Percentiles rank a stretch among this genome's conserved stretches.
These are phyloP conservation scores for Apis mellifera DNA, from an alignment of 1,140 invertebrate genomes.

Conservation along the genomic window Amel_HAv3.1 CM009933.2:4850501-4851000, in stretches of 20 bases:
- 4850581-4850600: background rate
- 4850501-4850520: background rate
- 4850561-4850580: background rate
- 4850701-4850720: background rate
- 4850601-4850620: background rate
- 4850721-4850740: background rate
- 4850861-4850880: slow-evolving; percentile 11
- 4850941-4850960: background rate
- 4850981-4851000: background rate
- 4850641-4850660: background rate
- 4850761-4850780: slow-evolving; percentile 4
- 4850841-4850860: background rate
- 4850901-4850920: slow-evolving; percentile 13
- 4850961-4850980: too few species aligned
- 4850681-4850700: background rate
- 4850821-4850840: slow-evolving; percentile 11
- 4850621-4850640: background rate
- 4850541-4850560: background rate
- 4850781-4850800: slow-evolving; percentile 10
- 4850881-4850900: background rate
- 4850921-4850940: slow-evolving; percentile 6
- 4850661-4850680: background rate
- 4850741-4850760: background rate
- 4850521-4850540: background rate
- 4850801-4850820: slow-evolving; percentile 35